These are phyloP conservation scores for Rhineura floridana DNA, from an alignment of 2,113 vertebrate species.

Conservation along the genomic window DNA sequence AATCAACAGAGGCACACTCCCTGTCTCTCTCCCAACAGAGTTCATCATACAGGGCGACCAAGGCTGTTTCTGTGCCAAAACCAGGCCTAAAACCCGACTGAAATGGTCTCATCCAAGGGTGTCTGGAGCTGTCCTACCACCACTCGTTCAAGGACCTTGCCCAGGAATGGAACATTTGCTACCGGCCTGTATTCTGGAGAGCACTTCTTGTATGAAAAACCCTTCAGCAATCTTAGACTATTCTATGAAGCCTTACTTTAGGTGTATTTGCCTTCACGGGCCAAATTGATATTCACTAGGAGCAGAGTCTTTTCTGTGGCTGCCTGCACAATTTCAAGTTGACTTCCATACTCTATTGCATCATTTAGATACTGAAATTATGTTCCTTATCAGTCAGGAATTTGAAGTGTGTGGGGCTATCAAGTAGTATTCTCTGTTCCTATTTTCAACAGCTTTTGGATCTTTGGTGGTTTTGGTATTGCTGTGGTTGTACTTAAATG, in stretches of 20 bases:
- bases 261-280: background rate
- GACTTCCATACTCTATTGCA: background rate
- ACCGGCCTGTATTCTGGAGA: background rate
- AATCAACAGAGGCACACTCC: too few relatives aligned
- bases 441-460: background rate
- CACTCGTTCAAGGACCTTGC: too few relatives aligned
- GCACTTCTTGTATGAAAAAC: background rate
- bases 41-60: too few relatives aligned
- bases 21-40: too few relatives aligned
- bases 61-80: too few relatives aligned
- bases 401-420: background rate
- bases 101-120: too few relatives aligned
- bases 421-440: background rate
- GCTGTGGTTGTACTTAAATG: background rate
- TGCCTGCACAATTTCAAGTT: background rate
- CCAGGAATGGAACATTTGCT: too few relatives aligned
- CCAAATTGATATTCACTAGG: background rate
- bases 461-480: background rate
- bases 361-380: background rate
- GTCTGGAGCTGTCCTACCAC: too few relatives aligned
- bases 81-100: too few relatives aligned
- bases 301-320: background rate
- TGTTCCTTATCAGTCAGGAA: background rate
- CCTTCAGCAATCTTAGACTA: background rate
- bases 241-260: background rate